These are phyloP conservation scores for Rallus crepitans DNA, from an alignment of 2,797 vertebrate species.

Conservation along the genomic window DNA sequence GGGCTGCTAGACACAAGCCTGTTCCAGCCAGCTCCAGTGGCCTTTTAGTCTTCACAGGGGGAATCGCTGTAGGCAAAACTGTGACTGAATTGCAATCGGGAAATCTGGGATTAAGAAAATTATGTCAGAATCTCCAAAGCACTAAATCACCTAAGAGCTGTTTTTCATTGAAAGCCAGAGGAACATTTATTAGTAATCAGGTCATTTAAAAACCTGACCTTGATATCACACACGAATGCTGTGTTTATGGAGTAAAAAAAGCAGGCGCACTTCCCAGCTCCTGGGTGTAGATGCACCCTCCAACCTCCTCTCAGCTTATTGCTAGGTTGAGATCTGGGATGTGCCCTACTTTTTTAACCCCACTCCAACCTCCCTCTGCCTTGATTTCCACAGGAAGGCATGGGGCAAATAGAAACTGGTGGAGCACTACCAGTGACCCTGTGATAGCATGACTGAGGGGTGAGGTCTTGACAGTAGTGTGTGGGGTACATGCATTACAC, in stretches of 20 bases:
- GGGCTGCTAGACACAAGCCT: background rate
- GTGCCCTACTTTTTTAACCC: background rate
- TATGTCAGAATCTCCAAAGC: background rate
- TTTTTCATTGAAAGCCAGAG: background rate
- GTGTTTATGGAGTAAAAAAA: background rate
- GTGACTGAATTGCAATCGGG: background rate
- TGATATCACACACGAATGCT: background rate
- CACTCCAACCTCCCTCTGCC: background rate
- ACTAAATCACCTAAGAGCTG: background rate
- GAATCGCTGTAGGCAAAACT: background rate
- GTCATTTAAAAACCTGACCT: background rate
- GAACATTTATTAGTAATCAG: background rate
- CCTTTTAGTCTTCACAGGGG: background rate
- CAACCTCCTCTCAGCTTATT: background rate
- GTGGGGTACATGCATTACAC: background rate
- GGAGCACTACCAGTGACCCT: background rate
- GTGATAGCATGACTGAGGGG: background rate
- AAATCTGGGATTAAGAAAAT: background rate
- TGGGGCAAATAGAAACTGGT: background rate
- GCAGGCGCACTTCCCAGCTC: background rate
- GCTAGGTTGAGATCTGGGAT: background rate
- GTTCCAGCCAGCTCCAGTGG: background rate
- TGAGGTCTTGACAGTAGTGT: background rate
- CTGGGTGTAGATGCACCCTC: background rate
- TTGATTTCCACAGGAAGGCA: background rate